phyloP scores from a whole-genome alignment of 2,888 invertebrate species.

The Eurois occulta region DNA sequence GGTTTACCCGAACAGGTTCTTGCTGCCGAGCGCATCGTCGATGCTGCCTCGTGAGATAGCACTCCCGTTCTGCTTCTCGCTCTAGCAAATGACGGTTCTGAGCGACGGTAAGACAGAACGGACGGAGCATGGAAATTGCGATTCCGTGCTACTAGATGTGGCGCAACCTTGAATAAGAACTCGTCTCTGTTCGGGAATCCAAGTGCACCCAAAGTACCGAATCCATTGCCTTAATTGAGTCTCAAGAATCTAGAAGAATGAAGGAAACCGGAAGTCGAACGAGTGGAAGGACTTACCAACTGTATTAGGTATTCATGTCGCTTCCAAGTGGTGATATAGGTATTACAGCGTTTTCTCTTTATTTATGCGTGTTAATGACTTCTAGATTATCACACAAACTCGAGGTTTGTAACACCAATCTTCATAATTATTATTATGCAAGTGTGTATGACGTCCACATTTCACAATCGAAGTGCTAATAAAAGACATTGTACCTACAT shows the following conservation, averaged over 20 bases:
- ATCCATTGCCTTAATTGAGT: neutral
- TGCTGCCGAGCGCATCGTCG: neutral
- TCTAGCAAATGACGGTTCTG: neutral
- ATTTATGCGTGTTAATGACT: neutral
- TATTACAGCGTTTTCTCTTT: neutral
- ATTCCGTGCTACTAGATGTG: no score
- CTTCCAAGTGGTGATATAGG: neutral
- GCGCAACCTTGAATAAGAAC: neutral
- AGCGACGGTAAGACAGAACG: neutral
- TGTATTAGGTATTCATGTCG: neutral
- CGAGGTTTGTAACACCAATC: neutral
- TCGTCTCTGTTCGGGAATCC: neutral
- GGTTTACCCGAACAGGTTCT: neutral
- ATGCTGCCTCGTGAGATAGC: neutral
- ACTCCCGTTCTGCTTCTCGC: neutral
- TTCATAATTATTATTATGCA: slow-evolving; percentile 30
- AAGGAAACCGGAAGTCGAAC: neutral
- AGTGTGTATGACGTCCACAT: slow-evolving; percentile 4
- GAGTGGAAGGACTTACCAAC: neutral
- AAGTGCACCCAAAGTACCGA: no score
- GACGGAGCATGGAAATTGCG: no score
- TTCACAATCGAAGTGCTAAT: slow-evolving; percentile 4
- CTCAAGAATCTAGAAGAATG: neutral
- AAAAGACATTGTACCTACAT: neutral
- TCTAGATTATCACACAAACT: neutral